Percentiles rank a stretch among this genome's conserved stretches.
These are phyloP conservation scores for Amphiprion percula DNA, from an alignment of 2,113 vertebrate species.

Conservation along the genomic window DNA sequence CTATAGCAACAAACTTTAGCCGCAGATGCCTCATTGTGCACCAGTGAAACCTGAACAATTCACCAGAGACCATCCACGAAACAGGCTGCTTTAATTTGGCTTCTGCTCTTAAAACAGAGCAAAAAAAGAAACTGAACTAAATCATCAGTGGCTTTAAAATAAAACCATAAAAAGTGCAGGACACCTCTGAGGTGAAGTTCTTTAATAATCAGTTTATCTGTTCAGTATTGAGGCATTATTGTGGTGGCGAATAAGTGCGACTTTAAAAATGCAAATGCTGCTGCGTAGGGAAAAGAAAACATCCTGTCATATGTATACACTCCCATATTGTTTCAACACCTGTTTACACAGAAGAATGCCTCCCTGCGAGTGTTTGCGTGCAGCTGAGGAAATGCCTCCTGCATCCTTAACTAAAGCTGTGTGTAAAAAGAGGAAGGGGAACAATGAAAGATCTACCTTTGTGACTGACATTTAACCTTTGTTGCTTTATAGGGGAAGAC, in stretches of 20 bases:
- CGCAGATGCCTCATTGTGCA: neutral
- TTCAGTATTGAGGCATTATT: neutral
- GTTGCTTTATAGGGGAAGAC: constrained; percentile 15
- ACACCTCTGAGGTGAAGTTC: neutral
- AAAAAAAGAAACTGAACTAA: constrained; percentile 1
- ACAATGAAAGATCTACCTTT: constrained; percentile 9
- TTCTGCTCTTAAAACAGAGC: constrained; percentile 39
- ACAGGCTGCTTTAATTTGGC: constrained; percentile 24
- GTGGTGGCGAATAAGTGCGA: neutral
- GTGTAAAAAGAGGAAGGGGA: neutral
- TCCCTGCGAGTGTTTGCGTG: neutral
- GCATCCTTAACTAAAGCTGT: constrained; percentile 10
- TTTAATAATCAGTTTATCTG: neutral
- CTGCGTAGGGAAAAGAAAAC: neutral
- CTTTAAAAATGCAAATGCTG: constrained; percentile 52
- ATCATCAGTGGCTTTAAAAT: neutral
- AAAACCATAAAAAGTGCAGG: neutral
- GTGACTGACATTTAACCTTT: constrained; percentile 30
- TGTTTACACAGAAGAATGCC: constrained; percentile 45
- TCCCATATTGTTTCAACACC: constrained; percentile 35
- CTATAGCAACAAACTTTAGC: constrained; percentile 38
- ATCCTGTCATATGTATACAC: constrained; percentile 17
- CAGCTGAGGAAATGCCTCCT: constrained; percentile 14
- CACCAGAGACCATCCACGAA: constrained; percentile 7
- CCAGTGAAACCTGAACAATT: constrained; percentile 13